Evolutionary conservation across 2,113 vertebrate genomes (phyloP).

Genomic region (Mionectes macconnelli): DNA sequence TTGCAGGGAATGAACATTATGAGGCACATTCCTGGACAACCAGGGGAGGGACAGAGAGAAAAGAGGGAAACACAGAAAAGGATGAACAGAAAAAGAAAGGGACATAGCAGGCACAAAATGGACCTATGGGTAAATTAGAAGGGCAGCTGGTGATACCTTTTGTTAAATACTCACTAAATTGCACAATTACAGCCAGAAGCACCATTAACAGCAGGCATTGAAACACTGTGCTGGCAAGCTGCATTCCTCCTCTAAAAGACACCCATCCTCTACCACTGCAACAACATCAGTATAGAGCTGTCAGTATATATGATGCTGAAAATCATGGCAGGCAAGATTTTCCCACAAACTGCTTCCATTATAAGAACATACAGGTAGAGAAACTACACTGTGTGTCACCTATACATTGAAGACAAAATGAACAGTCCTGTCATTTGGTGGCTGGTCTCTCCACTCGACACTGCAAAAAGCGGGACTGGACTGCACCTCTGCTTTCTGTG

Average conservation of each 20-base stretch:
- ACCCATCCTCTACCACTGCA: not conserved
- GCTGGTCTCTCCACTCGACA: accelerated
- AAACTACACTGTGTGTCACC: not conserved
- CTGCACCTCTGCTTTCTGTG: not conserved
- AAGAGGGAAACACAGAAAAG: not conserved
- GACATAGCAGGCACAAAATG: not conserved
- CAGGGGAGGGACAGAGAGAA: not conserved
- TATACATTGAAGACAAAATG: not conserved
- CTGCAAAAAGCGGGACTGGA: not conserved
- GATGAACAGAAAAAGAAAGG: not conserved
- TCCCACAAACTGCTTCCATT: not conserved
- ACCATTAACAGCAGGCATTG: not conserved
- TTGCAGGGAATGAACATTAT: not conserved
- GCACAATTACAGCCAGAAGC: not conserved
- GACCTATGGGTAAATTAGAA: not conserved
- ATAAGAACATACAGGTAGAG: not conserved
- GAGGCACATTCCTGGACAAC: not conserved
- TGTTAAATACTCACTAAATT: not conserved
- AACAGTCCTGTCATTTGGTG: not conserved
- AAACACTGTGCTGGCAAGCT: not conserved
- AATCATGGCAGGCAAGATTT: not conserved
- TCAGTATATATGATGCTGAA: not conserved
- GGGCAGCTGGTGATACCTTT: not conserved
- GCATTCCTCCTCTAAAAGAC: not conserved
- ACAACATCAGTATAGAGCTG: not conserved